Conservation (phyloP, 1,140 invertebrate species). For the Ips typographus region DNA sequence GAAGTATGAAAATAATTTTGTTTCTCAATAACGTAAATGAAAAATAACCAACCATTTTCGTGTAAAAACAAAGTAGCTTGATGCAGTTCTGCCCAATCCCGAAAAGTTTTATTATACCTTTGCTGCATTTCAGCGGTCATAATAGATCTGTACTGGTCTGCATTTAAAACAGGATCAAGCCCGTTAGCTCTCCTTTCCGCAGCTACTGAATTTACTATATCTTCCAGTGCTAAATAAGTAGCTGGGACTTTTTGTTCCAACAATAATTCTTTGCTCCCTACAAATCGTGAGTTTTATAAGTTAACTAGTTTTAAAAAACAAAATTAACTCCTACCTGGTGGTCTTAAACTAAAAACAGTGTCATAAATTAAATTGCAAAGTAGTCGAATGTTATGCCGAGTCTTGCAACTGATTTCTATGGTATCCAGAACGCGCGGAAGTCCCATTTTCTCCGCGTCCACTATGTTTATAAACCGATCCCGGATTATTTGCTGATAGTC, state of each 20-base stretch:
- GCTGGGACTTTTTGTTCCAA: constrained; percentile 95
- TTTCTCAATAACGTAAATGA: neutral
- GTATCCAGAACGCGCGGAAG: constrained; percentile 91
- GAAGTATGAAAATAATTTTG: constrained; percentile 36
- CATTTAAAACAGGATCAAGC: constrained; percentile 85
- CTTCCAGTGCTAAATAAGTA: constrained; percentile 92
- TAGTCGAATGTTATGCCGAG: constrained; percentile 86
- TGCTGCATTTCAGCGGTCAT: constrained; percentile 71
- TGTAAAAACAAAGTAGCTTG: constrained; percentile 96
- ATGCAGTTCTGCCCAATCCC: constrained; percentile 88
- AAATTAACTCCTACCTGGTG: constrained; percentile 62
- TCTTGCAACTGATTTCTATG: constrained; percentile 86
- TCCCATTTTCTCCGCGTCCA: constrained; percentile 95
- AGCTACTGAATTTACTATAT: constrained; percentile 81
- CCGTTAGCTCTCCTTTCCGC: constrained; percentile 65
- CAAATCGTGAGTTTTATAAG: neutral
- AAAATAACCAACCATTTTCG: constrained; percentile 78
- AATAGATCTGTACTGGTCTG: constrained; percentile 78
- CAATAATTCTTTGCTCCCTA: constrained; percentile 84
- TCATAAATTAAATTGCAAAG: constrained; percentile 94
- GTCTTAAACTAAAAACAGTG: constrained; percentile 85
- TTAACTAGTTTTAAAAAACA: neutral
- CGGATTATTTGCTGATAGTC: constrained; percentile 87
- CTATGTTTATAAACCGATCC: constrained; percentile 87
- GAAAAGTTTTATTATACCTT: constrained; percentile 68